Percentiles rank a stretch among this genome's conserved stretches.
phyloP scores from a whole-genome alignment of 2,113 vertebrate genomes.

The Stomatorhinus ivindoensis region DNA sequence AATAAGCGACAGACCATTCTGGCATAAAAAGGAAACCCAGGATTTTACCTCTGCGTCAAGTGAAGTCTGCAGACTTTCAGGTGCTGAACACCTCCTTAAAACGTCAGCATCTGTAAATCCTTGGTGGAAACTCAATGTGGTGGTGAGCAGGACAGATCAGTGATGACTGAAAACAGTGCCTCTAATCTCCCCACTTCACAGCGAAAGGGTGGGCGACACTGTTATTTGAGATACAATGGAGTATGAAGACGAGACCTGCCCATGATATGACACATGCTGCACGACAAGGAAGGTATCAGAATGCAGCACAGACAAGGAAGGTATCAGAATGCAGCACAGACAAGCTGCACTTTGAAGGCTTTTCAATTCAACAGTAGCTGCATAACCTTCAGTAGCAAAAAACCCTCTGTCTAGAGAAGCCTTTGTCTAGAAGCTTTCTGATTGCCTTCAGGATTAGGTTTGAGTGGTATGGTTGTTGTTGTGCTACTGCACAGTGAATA shows the following conservation, averaged over 20 bases:
- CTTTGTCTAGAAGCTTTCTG: not conserved
- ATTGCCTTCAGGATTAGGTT: not conserved
- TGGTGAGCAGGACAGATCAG: not conserved
- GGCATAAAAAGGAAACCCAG: not conserved
- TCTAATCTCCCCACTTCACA: not conserved
- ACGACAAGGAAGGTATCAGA: not conserved
- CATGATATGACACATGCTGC: not conserved
- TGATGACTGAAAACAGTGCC: not conserved
- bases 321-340: not conserved
- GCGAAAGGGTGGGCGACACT: not conserved
- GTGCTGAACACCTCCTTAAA: not conserved
- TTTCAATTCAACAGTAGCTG: not conserved
- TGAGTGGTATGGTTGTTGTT: not conserved
- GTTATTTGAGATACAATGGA: not conserved
- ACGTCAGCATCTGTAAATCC: not conserved
- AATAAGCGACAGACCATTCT: not conserved
- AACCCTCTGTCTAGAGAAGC: not conserved
- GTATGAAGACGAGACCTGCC: not conserved
- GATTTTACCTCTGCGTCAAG: not conserved
- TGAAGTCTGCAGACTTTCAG: not conserved
- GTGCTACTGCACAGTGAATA: not conserved
- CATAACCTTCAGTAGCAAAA: not conserved
- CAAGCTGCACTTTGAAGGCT: not conserved
- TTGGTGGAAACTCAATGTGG: not conserved
- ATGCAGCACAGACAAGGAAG: not conserved